Evolutionary conservation across 2,113 vertebrate genomes (phyloP).

Genomic region (Anolis carolinensis): DNA sequence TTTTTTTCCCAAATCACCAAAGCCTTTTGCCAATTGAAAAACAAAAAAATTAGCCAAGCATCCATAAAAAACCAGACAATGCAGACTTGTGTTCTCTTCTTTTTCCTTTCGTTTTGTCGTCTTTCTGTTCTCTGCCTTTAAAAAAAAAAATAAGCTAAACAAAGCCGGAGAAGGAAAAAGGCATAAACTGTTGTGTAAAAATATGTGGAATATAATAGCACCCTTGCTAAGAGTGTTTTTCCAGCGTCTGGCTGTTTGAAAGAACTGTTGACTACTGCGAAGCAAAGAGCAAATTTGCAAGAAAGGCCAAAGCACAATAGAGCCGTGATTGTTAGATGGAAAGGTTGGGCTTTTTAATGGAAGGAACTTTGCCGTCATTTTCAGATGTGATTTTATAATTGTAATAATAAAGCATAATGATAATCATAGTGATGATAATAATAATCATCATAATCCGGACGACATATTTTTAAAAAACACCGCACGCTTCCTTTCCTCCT

Average conservation of each 20-base stretch:
- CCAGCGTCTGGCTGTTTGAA: constrained; percentile 70
- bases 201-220: constrained; percentile 68
- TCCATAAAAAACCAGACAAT: not conserved
- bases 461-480: not conserved
- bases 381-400: constrained; percentile 69
- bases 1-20: constrained; percentile 33
- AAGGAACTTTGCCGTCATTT: constrained; percentile 72
- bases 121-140: constrained; percentile 27
- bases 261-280: constrained; percentile 74
- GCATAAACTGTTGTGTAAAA: constrained; percentile 76
- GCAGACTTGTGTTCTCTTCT: constrained; percentile 7
- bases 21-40: constrained; percentile 4
- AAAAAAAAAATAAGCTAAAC: constrained; percentile 50
- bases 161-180: constrained; percentile 48
- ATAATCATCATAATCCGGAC: constrained; percentile 56
- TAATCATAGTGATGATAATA: constrained; percentile 57
- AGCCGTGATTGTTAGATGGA: constrained; percentile 65
- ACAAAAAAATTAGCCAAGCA: not conserved
- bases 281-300: constrained; percentile 74
- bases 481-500: constrained; percentile 51
- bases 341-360: constrained; percentile 68
- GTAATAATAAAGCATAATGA: constrained; percentile 63
- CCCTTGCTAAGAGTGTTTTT: constrained; percentile 73
- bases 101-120: constrained; percentile 34
- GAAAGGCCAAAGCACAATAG: constrained; percentile 70